Evolutionary conservation across 2,113 vertebrate species (phyloP).

Genomic region (Podilymbus podiceps): DNA sequence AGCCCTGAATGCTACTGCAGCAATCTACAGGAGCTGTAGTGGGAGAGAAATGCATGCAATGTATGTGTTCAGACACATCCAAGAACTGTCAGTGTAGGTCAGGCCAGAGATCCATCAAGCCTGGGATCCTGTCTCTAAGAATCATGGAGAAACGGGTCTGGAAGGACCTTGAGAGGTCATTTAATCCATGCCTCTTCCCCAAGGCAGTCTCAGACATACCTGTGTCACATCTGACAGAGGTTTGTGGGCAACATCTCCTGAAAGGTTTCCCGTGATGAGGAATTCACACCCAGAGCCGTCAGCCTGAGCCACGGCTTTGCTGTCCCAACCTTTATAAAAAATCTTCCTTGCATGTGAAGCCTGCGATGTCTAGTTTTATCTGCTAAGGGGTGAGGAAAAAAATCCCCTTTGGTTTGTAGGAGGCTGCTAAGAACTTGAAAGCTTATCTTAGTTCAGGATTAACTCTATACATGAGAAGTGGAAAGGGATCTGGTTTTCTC

Average conservation of each 20-base stretch:
- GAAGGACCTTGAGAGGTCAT: slow-evolving; percentile 60
- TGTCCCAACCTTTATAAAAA: background rate
- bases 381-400: background rate
- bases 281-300: background rate
- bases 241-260: background rate
- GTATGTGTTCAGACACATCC: slow-evolving; percentile 34
- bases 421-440: background rate
- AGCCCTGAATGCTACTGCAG: background rate
- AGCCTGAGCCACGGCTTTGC: background rate
- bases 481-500: background rate
- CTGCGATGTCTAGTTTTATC: background rate
- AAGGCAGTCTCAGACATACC: slow-evolving; percentile 8
- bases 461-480: background rate
- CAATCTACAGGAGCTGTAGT: background rate
- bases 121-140: slow-evolving; percentile 36
- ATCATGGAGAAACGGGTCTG: background rate
- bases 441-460: background rate
- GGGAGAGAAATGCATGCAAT: background rate
- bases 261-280: background rate
- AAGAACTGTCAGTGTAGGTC: slow-evolving; percentile 35
- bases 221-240: background rate
- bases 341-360: background rate
- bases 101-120: slow-evolving; percentile 49
- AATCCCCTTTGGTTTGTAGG: background rate
- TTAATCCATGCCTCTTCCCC: background rate